Evolutionary conservation across 2,888 invertebrate genomes (phyloP).

Genomic region (Hirtodrosophila cameraria): DNA sequence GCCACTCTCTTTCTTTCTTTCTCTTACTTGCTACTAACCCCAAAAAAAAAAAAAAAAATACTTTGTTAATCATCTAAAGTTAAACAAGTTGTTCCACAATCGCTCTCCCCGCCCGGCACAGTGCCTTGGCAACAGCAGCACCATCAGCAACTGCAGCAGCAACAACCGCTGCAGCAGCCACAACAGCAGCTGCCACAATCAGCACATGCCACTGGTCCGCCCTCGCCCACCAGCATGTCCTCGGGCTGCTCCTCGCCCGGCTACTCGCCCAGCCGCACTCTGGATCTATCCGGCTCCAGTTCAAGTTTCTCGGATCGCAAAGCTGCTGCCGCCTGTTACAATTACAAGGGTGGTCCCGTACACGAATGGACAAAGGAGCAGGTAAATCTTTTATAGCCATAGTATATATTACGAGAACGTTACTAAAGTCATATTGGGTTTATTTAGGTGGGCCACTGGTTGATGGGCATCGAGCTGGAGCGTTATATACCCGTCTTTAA

Average conservation of each 20-base stretch:
- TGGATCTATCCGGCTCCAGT: constrained; percentile 86
- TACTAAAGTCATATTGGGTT: too few relatives aligned
- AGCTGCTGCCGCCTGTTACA: constrained; percentile 85
- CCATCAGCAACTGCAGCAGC: constrained; percentile 84
- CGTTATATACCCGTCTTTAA: constrained; percentile 94
- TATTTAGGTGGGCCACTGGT: constrained; percentile 95
- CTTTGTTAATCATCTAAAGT: constrained; percentile 82
- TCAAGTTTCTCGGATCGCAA: constrained; percentile 88
- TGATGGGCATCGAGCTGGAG: constrained; percentile 92
- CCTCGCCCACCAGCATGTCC: constrained; percentile 88
- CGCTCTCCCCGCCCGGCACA: constrained; percentile 87
- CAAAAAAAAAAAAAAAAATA: constrained; percentile 20
- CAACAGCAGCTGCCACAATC: constrained; percentile 78
- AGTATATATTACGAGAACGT: too few relatives aligned
- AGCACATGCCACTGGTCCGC: constrained; percentile 85
- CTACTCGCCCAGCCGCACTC: constrained; percentile 85
- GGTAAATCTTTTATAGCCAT: constrained; percentile 84
- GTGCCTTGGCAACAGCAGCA: constrained; percentile 87
- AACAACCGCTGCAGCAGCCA: constrained; percentile 83
- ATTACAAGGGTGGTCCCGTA: constrained; percentile 89
- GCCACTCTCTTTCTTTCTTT: constrained; percentile 11
- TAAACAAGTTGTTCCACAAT: constrained; percentile 88
- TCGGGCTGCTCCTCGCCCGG: constrained; percentile 86
- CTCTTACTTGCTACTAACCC: constrained; percentile 21
- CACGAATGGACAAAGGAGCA: constrained; percentile 92